A percentile compares a stretch with the other conserved stretches of the same genome.
Conservation (phyloP, 2,797 vertebrate species). For the Vespertilio murinus region DNA sequence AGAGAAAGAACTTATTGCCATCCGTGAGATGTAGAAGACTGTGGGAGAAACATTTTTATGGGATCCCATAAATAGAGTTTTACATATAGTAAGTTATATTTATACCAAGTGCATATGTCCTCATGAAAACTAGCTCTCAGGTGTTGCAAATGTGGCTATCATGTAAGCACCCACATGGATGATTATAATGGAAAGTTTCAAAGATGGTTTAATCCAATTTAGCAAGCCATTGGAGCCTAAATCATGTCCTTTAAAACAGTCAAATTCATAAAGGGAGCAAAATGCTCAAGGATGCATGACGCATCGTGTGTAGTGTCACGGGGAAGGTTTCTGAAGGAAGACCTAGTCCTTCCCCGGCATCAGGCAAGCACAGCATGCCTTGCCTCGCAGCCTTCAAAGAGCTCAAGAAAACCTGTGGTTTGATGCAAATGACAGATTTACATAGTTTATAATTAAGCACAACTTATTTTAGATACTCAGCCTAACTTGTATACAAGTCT, state of each 20-base stretch:
- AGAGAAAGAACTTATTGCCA: background rate
- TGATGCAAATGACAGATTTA: constrained; percentile 55
- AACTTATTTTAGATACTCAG: constrained; percentile 59
- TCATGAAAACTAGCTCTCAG: background rate
- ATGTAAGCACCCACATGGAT: background rate
- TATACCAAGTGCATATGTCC: background rate
- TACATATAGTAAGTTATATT: background rate
- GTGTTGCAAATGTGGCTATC: background rate
- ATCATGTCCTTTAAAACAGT: background rate
- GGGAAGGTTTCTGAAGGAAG: background rate
- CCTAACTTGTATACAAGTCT: background rate
- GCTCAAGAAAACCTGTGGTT: background rate
- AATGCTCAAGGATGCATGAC: background rate
- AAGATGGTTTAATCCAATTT: background rate
- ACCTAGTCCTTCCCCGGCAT: background rate
- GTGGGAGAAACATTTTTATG: background rate
- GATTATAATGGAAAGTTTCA: constrained; percentile 18
- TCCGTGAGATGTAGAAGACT: background rate
- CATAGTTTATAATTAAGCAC: constrained; percentile 56
- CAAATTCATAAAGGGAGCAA: background rate
- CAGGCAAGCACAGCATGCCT: background rate
- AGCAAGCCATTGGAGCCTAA: background rate
- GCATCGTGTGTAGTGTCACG: background rate
- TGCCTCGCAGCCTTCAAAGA: background rate
- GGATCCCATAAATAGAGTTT: background rate